phyloP scores from a whole-genome alignment of 2,797 vertebrate genomes.

The Pterois miles region DNA sequence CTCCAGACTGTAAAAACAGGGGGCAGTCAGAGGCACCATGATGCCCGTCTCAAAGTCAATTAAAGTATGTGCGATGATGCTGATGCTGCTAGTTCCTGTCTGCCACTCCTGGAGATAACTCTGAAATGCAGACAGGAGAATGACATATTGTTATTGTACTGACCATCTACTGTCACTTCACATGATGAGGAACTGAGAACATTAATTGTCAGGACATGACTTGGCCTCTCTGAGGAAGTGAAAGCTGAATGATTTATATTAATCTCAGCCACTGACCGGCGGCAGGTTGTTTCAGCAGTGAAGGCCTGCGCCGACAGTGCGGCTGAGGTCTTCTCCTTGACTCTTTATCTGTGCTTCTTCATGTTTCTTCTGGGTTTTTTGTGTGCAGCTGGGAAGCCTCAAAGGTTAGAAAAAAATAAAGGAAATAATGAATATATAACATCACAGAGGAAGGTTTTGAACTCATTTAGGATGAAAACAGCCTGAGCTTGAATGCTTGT shows the following conservation, averaged over 20 bases:
- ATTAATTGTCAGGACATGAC: background rate
- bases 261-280: constrained; percentile 79
- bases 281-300: constrained; percentile 81
- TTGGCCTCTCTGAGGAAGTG: background rate
- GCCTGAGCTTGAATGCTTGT: background rate
- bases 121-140: constrained; percentile 68
- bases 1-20: constrained; percentile 76
- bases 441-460: background rate
- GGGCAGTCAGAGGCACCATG: constrained; percentile 84
- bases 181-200: background rate
- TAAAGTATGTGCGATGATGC: constrained; percentile 80
- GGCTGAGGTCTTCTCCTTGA: constrained; percentile 76
- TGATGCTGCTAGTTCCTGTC: constrained; percentile 84
- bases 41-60: constrained; percentile 89
- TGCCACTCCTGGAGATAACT: constrained; percentile 89
- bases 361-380: constrained; percentile 81
- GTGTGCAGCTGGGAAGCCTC: constrained; percentile 65
- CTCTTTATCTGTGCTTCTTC: constrained; percentile 80
- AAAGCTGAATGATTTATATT: constrained; percentile 1
- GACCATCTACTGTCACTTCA: background rate
- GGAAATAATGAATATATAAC: background rate
- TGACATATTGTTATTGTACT: background rate
- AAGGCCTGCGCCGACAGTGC: constrained; percentile 70
- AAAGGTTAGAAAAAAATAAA: background rate
- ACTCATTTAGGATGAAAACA: background rate